These are phyloP conservation scores for Coelogynopora nodosa DNA, from an alignment of 2,888 invertebrate genomes.

Conservation along the genomic window DNA sequence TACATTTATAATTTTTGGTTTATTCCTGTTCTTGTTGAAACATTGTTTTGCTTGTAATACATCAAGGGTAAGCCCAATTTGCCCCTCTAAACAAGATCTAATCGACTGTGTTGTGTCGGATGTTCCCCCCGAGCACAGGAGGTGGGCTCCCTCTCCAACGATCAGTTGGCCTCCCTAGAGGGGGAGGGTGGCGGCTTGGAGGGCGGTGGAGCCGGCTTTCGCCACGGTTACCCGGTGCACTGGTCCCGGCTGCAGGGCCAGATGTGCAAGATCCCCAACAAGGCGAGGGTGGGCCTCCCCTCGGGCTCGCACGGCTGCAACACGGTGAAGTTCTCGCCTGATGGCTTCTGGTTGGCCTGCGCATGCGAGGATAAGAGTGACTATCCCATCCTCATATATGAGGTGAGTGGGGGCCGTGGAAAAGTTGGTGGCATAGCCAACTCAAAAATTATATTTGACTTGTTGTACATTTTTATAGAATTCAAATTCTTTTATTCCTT, in stretches of 20 bases:
- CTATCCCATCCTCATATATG: constrained; percentile 65
- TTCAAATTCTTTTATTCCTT: no score
- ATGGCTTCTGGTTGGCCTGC: constrained; percentile 52
- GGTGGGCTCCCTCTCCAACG: neutral
- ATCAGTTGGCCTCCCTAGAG: neutral
- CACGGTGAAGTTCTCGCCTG: constrained; percentile 59
- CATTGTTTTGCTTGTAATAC: no score
- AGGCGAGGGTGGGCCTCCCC: constrained; percentile 51
- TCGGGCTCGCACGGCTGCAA: constrained; percentile 59
- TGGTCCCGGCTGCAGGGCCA: constrained; percentile 64
- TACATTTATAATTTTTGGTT: no score
- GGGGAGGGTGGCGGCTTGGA: no score
- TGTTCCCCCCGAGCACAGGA: no score
- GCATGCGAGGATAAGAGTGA: constrained; percentile 63
- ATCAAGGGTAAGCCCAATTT: no score
- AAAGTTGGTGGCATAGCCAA: no score
- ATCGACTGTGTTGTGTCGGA: no score
- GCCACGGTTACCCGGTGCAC: neutral
- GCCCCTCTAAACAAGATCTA: no score
- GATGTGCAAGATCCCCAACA: constrained; percentile 68
- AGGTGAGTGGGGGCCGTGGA: constrained; percentile 59
- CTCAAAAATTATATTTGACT: no score
- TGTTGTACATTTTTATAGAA: no score
- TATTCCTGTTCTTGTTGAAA: no score
- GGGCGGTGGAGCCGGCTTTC: neutral